Evolutionary conservation across 1,140 invertebrate species (phyloP), one percentile per base, ranked within the genome.

Genomic region (Orius laevigatus): DNA sequence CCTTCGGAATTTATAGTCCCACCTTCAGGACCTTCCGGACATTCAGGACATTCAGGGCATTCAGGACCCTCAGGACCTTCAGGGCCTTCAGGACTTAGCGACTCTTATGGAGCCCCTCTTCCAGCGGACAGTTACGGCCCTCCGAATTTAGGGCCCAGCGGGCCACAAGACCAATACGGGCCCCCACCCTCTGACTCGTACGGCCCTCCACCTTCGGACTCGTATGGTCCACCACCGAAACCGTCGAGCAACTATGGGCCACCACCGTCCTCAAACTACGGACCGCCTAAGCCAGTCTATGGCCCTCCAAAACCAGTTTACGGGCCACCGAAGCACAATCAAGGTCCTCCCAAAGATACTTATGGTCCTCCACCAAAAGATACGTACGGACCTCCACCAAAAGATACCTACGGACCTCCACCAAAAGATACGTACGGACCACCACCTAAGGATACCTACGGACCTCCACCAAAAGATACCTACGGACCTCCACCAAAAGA

Each of bases 111-210:
- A 18, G 58, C 59, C 44, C 66, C 65, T 25, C 54, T 52, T 25
- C 9, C 53, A 53, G 42, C 55, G 54, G 16, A 55, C 18, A 50
- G 54, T 6, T 56, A 54, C 47, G 40, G 45, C 1, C 52, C 52
- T 35, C 54, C 55, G 36, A 60, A 62, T 6, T 59, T 54, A 20
- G 60, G 61, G 18, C 60, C 66, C 64, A 60, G 61, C 38, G 58
- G 60, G 9, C 66, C 66, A 43, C 56, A 60, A 36, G 56, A 61
- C 15, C 60, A 63, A 0, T 63, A 65, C 11, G 62, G 64, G 1
- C 60, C 63, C 6, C 60, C 63, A 12, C 57, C 54, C 10, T 20
- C 20, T 25, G 39, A 43, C 31, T 15, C 16, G 19, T 38, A 49
- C 32, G 33, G 53, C 60, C 19, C 58, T 58, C 41, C 49, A 58